Conservation (phyloP, 2,888 invertebrate genomes). For the Callinectes sapidus region DNA sequence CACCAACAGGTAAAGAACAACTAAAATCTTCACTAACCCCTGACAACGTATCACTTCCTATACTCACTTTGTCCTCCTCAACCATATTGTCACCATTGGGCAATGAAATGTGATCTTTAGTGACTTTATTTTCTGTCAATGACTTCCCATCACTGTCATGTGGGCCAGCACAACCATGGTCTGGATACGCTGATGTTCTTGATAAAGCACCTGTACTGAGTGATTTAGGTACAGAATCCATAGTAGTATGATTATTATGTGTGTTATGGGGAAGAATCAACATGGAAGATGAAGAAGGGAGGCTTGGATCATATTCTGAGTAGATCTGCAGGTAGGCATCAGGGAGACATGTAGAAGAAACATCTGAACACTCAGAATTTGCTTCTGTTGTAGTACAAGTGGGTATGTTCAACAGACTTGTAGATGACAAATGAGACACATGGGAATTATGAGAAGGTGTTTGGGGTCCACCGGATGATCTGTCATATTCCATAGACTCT, state of each 20-base stretch:
- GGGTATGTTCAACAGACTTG: slow-evolving; percentile 48
- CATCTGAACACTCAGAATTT: slow-evolving; percentile 54
- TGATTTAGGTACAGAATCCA: slow-evolving; percentile 57
- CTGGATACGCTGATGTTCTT: slow-evolving; percentile 4
- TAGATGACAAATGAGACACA: neutral
- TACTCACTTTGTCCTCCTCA: slow-evolving; percentile 62
- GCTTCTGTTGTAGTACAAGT: slow-evolving; percentile 41
- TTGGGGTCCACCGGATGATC: slow-evolving; percentile 25
- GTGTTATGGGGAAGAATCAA: slow-evolving; percentile 49
- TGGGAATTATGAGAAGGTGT: slow-evolving; percentile 41
- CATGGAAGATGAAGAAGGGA: slow-evolving; percentile 61
- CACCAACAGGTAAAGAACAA: slow-evolving; percentile 64
- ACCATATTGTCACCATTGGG: neutral
- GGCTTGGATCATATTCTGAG: slow-evolving; percentile 52
- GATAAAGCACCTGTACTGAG: slow-evolving; percentile 49
- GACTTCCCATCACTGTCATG: slow-evolving; percentile 3
- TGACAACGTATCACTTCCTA: slow-evolving; percentile 72
- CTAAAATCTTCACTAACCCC: slow-evolving; percentile 72
- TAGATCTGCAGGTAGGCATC: slow-evolving; percentile 57
- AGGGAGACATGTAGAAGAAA: slow-evolving; percentile 55
- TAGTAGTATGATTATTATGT: neutral
- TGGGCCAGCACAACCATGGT: neutral
- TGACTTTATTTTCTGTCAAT: slow-evolving; percentile 27
- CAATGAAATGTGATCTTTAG: neutral
- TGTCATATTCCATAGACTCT: slow-evolving; percentile 53